These are phyloP conservation scores for Lycophotia porphyrea DNA, from an alignment of 2,888 invertebrate genomes.

Conservation along the genomic window DNA sequence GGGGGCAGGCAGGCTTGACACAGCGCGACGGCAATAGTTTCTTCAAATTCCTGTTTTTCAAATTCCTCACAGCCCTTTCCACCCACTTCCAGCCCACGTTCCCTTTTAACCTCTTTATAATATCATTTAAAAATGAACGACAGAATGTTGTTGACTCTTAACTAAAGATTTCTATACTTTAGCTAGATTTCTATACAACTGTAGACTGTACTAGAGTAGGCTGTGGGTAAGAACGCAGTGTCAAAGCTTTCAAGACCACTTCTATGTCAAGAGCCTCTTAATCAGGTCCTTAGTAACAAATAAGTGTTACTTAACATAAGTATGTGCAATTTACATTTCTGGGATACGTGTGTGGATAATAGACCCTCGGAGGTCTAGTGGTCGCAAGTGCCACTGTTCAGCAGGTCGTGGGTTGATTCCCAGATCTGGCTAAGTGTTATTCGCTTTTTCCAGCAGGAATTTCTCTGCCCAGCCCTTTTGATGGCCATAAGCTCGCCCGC, in stretches of 20 bases:
- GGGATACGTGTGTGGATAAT: slow-evolving; percentile 4
- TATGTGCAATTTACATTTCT: neutral
- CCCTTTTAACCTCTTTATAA: no score
- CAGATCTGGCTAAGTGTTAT: neutral
- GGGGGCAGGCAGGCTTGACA: no score
- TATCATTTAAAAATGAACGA: neutral
- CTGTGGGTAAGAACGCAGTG: neutral
- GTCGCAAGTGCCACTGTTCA: neutral
- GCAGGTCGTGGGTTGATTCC: neutral
- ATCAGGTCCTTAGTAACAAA: slow-evolving; percentile 7
- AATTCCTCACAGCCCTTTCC: no score
- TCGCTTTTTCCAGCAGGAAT: neutral
- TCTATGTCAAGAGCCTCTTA: slow-evolving; percentile 4
- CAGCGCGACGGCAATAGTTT: no score
- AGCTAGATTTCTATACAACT: neutral
- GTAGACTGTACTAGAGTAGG: neutral
- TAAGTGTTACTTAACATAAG: neutral
- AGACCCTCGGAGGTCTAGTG: neutral
- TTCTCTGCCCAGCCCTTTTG: neutral
- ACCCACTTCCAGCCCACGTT: no score
- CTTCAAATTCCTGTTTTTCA: no score
- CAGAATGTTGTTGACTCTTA: neutral
- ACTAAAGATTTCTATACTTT: neutral
- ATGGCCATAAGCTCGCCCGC: neutral
- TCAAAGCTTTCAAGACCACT: slow-evolving; percentile 21